Evolutionary conservation across 2,113 vertebrate species (phyloP).

Genomic region (Balaenoptera acutorostrata): DNA sequence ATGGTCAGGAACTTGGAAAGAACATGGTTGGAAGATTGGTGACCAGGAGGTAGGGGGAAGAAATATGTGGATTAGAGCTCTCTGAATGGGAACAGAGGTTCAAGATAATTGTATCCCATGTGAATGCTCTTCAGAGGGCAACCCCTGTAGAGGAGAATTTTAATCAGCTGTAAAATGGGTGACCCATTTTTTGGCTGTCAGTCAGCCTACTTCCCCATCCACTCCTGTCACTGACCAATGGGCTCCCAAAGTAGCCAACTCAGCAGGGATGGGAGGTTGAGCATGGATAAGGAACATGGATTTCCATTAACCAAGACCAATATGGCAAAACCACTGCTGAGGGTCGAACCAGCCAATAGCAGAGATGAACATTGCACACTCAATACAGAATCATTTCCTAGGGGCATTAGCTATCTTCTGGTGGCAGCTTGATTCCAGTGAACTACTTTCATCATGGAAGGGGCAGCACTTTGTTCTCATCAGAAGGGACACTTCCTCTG

Average conservation of each 20-base stretch:
- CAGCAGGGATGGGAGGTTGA: neutral
- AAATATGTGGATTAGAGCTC: too few species aligned
- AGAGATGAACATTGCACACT: neutral
- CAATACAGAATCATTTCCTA: neutral
- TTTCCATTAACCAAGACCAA: neutral
- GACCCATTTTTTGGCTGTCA: neutral
- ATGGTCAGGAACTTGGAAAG: too few species aligned
- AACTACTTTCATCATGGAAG: neutral
- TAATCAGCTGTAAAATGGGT: neutral
- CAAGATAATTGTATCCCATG: neutral
- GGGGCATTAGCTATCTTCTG: neutral
- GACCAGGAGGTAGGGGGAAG: too few species aligned
- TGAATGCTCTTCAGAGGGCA: neutral
- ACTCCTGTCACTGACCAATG: neutral
- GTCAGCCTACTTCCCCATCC: neutral
- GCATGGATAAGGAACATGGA: neutral
- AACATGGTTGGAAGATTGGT: too few species aligned
- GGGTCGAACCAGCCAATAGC: neutral
- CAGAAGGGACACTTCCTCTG: neutral
- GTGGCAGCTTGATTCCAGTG: neutral
- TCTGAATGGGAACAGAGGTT: too few species aligned
- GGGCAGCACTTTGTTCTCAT: neutral
- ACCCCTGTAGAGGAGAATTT: neutral
- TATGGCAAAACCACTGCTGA: neutral
- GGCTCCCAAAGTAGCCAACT: neutral